Percentiles rank a stretch among this genome's conserved stretches.
Evolutionary conservation across 2,797 vertebrate species (phyloP).

Genomic region (Liparis tanakae): DNA sequence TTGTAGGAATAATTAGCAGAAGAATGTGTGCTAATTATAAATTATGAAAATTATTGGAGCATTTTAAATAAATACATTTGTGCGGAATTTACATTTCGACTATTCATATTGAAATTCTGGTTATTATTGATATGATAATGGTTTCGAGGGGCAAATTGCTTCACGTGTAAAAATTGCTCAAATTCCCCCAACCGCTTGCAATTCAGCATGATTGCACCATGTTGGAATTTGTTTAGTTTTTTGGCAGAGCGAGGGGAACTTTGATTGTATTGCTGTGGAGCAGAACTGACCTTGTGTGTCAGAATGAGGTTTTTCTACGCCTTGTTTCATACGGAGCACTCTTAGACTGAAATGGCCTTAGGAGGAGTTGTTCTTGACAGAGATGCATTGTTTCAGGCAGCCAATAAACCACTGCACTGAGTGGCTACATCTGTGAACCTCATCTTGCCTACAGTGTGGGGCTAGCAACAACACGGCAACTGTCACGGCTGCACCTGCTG

Average conservation of each 20-base stretch:
- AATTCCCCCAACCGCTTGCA: too few relatives aligned
- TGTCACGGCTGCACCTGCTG: slow-evolving; percentile 88
- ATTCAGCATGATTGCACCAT: slow-evolving; percentile 34
- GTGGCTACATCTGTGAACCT: slow-evolving; percentile 84
- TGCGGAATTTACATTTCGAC: slow-evolving; percentile 50
- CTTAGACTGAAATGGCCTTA: slow-evolving; percentile 70
- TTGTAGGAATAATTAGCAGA: slow-evolving; percentile 45
- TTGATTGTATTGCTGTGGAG: slow-evolving; percentile 68
- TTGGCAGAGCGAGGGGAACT: slow-evolving; percentile 41
- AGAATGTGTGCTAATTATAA: slow-evolving; percentile 67
- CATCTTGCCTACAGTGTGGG: slow-evolving; percentile 79
- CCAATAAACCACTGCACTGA: slow-evolving; percentile 81
- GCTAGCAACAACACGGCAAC: slow-evolving; percentile 80
- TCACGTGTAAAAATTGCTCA: slow-evolving; percentile 12
- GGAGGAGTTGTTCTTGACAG: slow-evolving; percentile 80
- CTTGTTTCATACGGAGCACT: slow-evolving; percentile 68
- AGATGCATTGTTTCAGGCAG: slow-evolving; percentile 81
- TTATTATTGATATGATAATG: slow-evolving; percentile 53
- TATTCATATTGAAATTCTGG: neutral
- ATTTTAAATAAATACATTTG: neutral
- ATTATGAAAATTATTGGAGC: slow-evolving; percentile 19
- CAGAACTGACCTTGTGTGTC: slow-evolving; percentile 71
- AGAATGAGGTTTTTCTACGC: slow-evolving; percentile 65
- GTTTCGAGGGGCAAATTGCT: slow-evolving; percentile 61
- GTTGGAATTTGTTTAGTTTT: slow-evolving; percentile 39